Evolutionary conservation across 2,888 invertebrate genomes (phyloP), one percentile per base, ranked within the genome.

Genomic region (Drosophila subquinaria): DNA sequence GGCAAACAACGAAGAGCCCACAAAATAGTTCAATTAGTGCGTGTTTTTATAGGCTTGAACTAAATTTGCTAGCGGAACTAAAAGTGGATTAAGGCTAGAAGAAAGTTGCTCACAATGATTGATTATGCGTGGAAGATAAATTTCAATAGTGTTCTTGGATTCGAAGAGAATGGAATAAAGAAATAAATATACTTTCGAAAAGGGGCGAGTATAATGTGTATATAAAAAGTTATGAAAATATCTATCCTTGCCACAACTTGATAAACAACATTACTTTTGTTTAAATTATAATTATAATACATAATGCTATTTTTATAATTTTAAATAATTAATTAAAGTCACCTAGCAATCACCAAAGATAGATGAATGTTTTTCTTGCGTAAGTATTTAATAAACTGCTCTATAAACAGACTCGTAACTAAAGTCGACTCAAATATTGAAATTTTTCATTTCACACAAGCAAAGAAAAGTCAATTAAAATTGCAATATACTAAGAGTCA

Each of bases 21-120:
- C 51, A 60, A 60, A 69, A 52, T 57, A 59, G 59, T 73, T 69
- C 47, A 30, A 47, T 52, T 56, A 30, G 56, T 55, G 20, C 40
- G 15, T 52, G 10, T 45, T 71, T 60, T 35, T 11, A 53, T 40
- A 23, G 38, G 53, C 33, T 59, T 51, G 1, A 64, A 69, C 59
- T 64, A 15, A 38, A 60, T 67, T 67, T 43, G 20, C 59, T 33
- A 3, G 1, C 36, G 30, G 40, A 53, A 62, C 50, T 62, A 55
- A 43, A 47, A 40, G 4, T 10, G 6, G 13, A 43, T 69, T 42
- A 47, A 27, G 35, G 11, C 13, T 20, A 9, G 4, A 0, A 23
- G 3, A 9, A 1, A 9, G 3, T 13, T 35, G 3, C n/a, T 11
- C 17, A 6, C 4, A 17, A 17, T 6, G 17, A 50, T 50, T 17